Conservation (phyloP, 2,797 vertebrate genomes). For the Sarcoramphus papa region DNA sequence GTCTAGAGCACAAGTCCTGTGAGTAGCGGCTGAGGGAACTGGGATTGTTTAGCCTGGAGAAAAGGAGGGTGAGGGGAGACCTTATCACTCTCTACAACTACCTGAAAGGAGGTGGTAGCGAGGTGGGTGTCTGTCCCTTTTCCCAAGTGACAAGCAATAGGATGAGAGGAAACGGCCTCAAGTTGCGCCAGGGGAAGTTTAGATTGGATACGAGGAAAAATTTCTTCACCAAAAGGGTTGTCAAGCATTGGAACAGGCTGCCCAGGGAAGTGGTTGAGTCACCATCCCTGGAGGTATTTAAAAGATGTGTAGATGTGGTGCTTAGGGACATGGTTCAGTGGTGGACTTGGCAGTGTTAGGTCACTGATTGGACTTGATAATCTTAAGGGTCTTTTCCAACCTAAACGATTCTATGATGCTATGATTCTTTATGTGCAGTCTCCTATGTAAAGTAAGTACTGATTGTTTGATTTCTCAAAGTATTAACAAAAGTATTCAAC, state of each 20-base stretch:
- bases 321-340: neutral
- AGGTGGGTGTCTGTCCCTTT: too few relatives aligned
- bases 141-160: too few relatives aligned
- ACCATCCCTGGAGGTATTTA: neutral
- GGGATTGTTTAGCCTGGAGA: neutral
- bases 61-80: neutral
- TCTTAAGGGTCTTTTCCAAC: neutral
- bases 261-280: too few relatives aligned
- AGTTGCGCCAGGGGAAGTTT: too few relatives aligned
- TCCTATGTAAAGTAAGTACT: neutral
- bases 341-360: neutral
- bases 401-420: neutral
- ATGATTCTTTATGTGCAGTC: neutral
- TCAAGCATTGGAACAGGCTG: neutral
- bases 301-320: rapidly evolving
- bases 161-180: too few relatives aligned
- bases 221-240: neutral
- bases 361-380: rapidly evolving
- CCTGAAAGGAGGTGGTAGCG: too few relatives aligned
- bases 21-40: rapidly evolving
- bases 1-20: neutral
- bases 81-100: too few relatives aligned
- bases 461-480: neutral
- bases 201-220: too few relatives aligned
- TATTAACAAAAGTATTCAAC: neutral